Evolutionary conservation across 1,140 invertebrate genomes (phyloP), one percentile per base, ranked within the genome.

Genomic region (Drosophila tsacasi): DNA sequence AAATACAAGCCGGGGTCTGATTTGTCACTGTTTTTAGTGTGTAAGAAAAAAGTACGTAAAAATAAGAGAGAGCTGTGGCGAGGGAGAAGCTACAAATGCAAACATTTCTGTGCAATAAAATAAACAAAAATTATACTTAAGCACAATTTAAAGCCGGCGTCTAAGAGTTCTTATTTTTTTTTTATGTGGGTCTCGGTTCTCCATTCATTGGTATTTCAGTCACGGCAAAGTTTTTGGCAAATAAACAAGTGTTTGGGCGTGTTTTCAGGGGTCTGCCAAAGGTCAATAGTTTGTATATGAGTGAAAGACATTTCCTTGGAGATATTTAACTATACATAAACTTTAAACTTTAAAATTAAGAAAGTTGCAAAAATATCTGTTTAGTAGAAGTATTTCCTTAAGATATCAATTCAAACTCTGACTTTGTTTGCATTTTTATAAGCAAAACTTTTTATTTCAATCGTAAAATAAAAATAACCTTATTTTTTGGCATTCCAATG

Each of bases 61-160:
- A 77, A 77, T 52, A 39, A 58, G 52, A n/a, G 40, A 46, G 23
- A 40, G 23, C 8, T 19, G 40, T 19, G 27, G 25, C 19, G n/a
- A 19, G 3, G 23, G 30, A 46, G 52, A 72, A 44, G 49, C 58
- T 66, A 58, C 65, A 62, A 75, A 80, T 35, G 1, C 74, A 73
- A 76, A 81, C 69, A 73, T 79, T 80, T 71, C 74, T 68, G 83
- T 85, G 83, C 83, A 86, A 86, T 86, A 86, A 86, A 85, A 72
- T 72, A 82, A 79, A 83, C 72, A 66, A 86, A 69, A 73, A 79
- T 87, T 85, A 72, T 61, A 80, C 62, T 89, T 83, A 89, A 78
- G 80, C 76, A 61, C 62, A 82, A 77, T 69, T 79, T 77, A 79
- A 79, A 79, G 46, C 32, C 47, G 52, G 54, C 27, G 42, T 64